phyloP scores from a whole-genome alignment of 2,113 vertebrate genomes.

The rat (Rattus norvegicus) region GRCr8 NC_086021.1:122917001-122917500 shows the following conservation, averaged over 20 bases:
- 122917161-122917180: not conserved
- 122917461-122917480: not conserved
- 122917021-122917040: not conserved
- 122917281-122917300: not conserved
- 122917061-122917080: not conserved
- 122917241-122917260: constrained; percentile 18
- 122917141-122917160: not conserved
- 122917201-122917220: constrained; percentile 28
- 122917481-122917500: not conserved
- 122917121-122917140: not conserved
- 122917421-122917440: not conserved
- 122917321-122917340: not conserved
- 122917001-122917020: not conserved
- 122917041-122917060: constrained; percentile 24
- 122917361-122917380: not conserved
- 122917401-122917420: not conserved
- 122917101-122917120: not conserved
- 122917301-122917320: not conserved
- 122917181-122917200: not conserved
- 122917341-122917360: not conserved
- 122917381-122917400: not conserved
- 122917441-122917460: not conserved
- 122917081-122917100: not conserved
- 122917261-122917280: constrained; percentile 24
- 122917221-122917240: constrained; percentile 13